Percentiles rank a stretch among this genome's conserved stretches.
Conservation (phyloP, 2,888 invertebrate genomes). For the Andrena dorsata region DNA sequence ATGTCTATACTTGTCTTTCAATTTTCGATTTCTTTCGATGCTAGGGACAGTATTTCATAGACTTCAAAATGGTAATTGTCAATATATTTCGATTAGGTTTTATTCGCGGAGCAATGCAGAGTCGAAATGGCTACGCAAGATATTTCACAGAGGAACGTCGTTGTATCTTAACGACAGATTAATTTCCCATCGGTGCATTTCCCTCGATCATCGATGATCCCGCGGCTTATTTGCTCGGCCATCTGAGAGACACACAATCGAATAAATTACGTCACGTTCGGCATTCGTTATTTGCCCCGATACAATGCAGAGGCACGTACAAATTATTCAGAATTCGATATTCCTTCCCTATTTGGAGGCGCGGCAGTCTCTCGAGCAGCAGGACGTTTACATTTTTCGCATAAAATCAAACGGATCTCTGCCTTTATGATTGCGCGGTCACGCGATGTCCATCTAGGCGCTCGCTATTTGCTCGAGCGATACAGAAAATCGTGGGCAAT, state of each 20-base stretch:
- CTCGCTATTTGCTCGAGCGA: neutral
- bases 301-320: conserved; percentile 59
- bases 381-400: conserved; percentile 28
- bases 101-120: too few species aligned
- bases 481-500: neutral
- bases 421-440: conserved; percentile 26
- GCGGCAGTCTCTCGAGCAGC: conserved; percentile 1
- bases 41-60: too few species aligned
- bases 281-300: conserved; percentile 36
- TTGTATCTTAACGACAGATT: conserved; percentile 2
- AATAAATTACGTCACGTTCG: conserved; percentile 33
- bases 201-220: conserved; percentile 10
- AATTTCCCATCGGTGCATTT: neutral
- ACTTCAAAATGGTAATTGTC: too few species aligned
- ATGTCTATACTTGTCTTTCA: too few species aligned
- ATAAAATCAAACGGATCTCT: conserved; percentile 12
- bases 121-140: neutral
- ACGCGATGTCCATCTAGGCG: neutral
- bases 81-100: neutral
- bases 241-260: conserved; percentile 4
- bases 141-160: neutral
- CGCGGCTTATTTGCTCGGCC: neutral
- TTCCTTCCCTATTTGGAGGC: conserved; percentile 7
- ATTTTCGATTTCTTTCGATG: conserved; percentile 55
- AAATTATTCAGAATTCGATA: conserved; percentile 44